Conservation (phyloP, 1,140 invertebrate genomes). For the Drosophila tropicalis region DNA sequence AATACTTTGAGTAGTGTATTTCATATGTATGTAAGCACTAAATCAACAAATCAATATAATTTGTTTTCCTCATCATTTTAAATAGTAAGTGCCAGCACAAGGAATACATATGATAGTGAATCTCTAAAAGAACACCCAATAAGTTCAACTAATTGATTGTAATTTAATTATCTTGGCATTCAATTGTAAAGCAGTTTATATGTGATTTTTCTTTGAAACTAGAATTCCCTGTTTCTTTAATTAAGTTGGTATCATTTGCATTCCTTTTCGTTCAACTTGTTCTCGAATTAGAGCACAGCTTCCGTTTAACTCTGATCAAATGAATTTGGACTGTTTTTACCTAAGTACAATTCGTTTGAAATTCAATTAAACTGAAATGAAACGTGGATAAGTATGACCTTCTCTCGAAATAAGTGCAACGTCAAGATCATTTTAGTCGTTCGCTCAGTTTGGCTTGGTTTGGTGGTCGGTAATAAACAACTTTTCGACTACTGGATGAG, state of each 20-base stretch:
- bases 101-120: no score
- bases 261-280: not conserved
- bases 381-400: slow-evolving; percentile 48
- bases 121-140: not conserved
- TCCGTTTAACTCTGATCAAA: slow-evolving; percentile 43
- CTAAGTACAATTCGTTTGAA: slow-evolving; percentile 75
- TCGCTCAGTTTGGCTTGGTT: not conserved
- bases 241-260: slow-evolving; percentile 32
- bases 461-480: slow-evolving; percentile 35
- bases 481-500: slow-evolving; percentile 43
- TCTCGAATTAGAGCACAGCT: slow-evolving; percentile 23
- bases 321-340: not conserved
- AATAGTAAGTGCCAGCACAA: no score
- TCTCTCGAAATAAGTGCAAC: slow-evolving; percentile 29
- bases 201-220: slow-evolving; percentile 46
- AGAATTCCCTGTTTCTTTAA: slow-evolving; percentile 24
- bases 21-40: no score
- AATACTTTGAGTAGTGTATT: no score
- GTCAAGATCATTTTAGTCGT: slow-evolving; percentile 29
- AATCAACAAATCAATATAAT: no score
- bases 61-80: no score
- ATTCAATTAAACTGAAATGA: slow-evolving; percentile 60
- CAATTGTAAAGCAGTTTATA: slow-evolving; percentile 3
- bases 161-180: not conserved
- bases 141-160: slow-evolving; percentile 9